Evolutionary conservation across 2,113 vertebrate genomes (phyloP).

Genomic region (Uria aalge): DNA sequence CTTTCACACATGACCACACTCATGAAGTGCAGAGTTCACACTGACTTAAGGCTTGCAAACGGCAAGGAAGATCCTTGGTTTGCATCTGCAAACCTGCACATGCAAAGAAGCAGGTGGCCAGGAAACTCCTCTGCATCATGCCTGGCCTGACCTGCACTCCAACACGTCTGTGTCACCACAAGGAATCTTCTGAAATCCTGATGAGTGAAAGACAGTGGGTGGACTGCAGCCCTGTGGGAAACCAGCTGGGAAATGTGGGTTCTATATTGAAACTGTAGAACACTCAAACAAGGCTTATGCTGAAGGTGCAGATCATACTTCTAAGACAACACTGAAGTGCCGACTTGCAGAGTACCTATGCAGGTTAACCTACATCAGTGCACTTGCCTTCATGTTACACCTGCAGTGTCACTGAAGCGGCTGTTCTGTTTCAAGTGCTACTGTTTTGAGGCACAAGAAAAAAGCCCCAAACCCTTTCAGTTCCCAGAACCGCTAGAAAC

Average conservation of each 20-base stretch:
- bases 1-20: background rate
- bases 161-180: fast-evolving
- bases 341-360: background rate
- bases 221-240: background rate
- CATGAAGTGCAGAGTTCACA: background rate
- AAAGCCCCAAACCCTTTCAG: background rate
- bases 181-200: background rate
- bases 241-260: background rate
- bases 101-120: background rate
- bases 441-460: background rate
- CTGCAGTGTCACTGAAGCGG: background rate
- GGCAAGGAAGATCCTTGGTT: background rate
- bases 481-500: background rate
- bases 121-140: background rate
- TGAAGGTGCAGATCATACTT: fast-evolving
- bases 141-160: too few species aligned
- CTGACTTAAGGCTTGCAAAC: background rate
- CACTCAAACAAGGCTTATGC: too few species aligned
- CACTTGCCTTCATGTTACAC: too few species aligned
- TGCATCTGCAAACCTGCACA: background rate
- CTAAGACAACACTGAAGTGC: too few species aligned
- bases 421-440: background rate
- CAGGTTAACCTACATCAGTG: too few species aligned
- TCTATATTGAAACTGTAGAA: background rate
- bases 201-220: fast-evolving